Evolutionary conservation across 2,888 invertebrate genomes (phyloP).

Genomic region (Tolmerus cingulatus): DNA sequence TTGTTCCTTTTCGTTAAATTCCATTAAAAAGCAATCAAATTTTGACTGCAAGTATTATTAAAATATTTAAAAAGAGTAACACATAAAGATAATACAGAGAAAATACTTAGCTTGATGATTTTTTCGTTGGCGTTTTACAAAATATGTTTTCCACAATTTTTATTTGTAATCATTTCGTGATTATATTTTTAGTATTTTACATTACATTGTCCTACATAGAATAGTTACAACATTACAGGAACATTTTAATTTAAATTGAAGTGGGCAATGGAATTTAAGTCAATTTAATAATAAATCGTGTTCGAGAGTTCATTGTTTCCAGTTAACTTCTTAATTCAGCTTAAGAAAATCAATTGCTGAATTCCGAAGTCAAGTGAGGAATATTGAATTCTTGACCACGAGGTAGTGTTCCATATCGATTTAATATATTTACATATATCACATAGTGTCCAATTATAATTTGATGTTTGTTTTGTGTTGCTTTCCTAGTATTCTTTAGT

Average conservation of each 20-base stretch:
- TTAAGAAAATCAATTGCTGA: too few species aligned
- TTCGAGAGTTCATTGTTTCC: too few species aligned
- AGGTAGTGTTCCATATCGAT: background rate
- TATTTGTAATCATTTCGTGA: background rate
- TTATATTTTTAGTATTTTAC: background rate
- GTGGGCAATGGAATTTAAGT: too few species aligned
- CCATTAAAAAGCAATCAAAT: background rate
- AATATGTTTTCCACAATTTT: background rate
- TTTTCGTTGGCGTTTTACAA: background rate
- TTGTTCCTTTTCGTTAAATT: background rate
- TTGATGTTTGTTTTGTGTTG: background rate
- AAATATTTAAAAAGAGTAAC: background rate
- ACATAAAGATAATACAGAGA: background rate
- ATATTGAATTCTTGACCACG: too few species aligned
- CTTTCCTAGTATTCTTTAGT: background rate
- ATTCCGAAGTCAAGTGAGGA: too few species aligned
- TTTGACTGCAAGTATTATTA: background rate
- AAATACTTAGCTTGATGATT: background rate
- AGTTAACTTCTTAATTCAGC: too few species aligned
- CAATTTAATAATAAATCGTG: too few species aligned
- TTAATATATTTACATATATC: background rate
- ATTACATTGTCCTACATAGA: background rate
- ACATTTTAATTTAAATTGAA: too few species aligned
- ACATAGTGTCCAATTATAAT: background rate
- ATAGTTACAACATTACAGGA: background rate